Evolutionary conservation across 1,140 invertebrate genomes (phyloP).

Genomic region (Listronotus oregonensis): DNA sequence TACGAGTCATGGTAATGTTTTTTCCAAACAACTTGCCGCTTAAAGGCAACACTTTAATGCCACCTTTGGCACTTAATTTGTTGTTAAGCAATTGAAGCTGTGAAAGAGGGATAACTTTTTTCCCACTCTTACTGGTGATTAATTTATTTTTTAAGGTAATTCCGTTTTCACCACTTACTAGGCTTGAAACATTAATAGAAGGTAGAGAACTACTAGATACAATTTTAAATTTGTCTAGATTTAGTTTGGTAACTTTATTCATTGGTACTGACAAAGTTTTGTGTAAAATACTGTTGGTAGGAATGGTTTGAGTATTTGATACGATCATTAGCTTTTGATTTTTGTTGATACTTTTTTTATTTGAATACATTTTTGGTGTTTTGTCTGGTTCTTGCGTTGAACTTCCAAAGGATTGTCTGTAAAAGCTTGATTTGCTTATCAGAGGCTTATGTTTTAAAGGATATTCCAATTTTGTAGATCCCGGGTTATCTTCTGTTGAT

Average conservation of each 20-base stretch:
- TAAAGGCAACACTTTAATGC: constrained; percentile 51
- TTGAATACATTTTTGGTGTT: constrained; percentile 15
- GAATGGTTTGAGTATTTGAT: constrained; percentile 46
- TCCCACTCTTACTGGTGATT: constrained; percentile 44
- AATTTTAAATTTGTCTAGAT: constrained; percentile 54
- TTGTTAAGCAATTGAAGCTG: constrained; percentile 49
- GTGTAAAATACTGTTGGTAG: constrained; percentile 49
- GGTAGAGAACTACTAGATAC: constrained; percentile 38
- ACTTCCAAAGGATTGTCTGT: constrained; percentile 27
- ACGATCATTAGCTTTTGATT: constrained; percentile 53
- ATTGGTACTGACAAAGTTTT: constrained; percentile 51
- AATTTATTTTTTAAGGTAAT: constrained; percentile 45
- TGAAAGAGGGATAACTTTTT: constrained; percentile 50
- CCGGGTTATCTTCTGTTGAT: constrained; percentile 67
- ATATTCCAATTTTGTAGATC: constrained; percentile 33
- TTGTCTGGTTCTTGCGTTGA: constrained; percentile 42
- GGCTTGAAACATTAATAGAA: constrained; percentile 35
- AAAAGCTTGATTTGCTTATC: too few relatives aligned
- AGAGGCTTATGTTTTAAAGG: too few relatives aligned
- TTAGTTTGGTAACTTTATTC: constrained; percentile 51
- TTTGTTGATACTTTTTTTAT: constrained; percentile 31
- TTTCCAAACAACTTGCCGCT: constrained; percentile 49
- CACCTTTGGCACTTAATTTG: constrained; percentile 42
- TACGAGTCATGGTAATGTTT: constrained; percentile 29
- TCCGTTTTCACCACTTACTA: too few relatives aligned